Conservation (phyloP, 2,888 invertebrate species). For the Amitus sp. region DNA sequence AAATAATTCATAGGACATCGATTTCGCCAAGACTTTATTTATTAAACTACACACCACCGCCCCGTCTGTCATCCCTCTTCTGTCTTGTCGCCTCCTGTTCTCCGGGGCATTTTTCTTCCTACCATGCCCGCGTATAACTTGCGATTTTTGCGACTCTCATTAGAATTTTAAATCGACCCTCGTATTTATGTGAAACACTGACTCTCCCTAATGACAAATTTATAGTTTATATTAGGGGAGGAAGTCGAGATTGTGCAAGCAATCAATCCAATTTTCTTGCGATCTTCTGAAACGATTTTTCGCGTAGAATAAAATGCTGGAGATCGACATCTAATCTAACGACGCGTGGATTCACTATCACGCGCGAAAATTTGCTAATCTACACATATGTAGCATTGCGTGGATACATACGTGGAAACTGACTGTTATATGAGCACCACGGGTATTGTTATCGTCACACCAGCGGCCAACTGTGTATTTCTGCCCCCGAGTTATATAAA, state of each 20-base stretch:
- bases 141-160: conserved; percentile 16
- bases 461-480: conserved; percentile 51
- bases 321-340: too few relatives aligned
- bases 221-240: background rate
- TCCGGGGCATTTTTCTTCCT: conserved; percentile 30
- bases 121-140: conserved; percentile 13
- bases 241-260: background rate
- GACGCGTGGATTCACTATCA: conserved; percentile 35
- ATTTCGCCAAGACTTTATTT: conserved; percentile 44
- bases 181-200: background rate
- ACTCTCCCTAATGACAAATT: conserved; percentile 4
- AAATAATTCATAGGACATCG: conserved; percentile 48
- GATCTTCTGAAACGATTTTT: background rate
- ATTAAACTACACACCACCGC: conserved; percentile 42
- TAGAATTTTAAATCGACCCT: conserved; percentile 4
- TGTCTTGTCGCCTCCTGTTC: conserved; percentile 23
- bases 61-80: conserved; percentile 35
- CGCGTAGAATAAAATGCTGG: too few relatives aligned
- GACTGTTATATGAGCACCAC: conserved; percentile 53
- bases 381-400: conserved; percentile 31
- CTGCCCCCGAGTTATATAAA: conserved; percentile 35
- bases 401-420: conserved; percentile 33
- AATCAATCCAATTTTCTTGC: background rate
- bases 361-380: conserved; percentile 39
- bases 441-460: conserved; percentile 55